Evolutionary conservation across 2,113 vertebrate genomes (phyloP), one percentile per base, ranked within the genome.

Genomic region (Rhinoptilus africanus): DNA sequence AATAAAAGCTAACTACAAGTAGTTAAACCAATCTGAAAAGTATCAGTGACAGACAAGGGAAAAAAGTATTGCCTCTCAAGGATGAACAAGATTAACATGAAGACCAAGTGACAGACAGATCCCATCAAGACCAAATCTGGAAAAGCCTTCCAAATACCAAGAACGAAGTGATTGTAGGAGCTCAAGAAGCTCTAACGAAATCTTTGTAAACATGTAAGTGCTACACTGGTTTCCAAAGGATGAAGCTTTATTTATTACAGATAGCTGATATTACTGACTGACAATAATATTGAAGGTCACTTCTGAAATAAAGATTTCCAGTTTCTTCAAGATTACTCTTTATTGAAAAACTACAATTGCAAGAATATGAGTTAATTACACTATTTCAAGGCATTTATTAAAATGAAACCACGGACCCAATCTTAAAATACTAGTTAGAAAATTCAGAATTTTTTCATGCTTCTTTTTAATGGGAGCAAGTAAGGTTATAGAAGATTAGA

Each of bases 31-130:
- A 48, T 69, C 26, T 84, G 64, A 92, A 89, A 93, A 78, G 2
- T 34, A 22, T 88, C 50, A 93, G 7, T 92, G 63, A 76, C 41
- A 90, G 69, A 59, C 10, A 88, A 39, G 20, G 34, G 45, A 75
- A 68, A 43, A 77, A 92, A 74, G 8, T 60, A 68, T 43, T 94
- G 51, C 13, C 34, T 88, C 74, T 67, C 39, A 71, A 92, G 26
- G 83, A 76, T 95, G 66, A 96, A n/a, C 7, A 63, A 59, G 76
- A 91, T 85, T 87, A 95, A 68, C 24, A 64, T 59, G 74, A 94
- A 95, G 57, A 84, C 47, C 60, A 80, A 95, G 26, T 62, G 72
- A 96, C 37, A 95, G 92, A 80, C 39, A 96, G 75, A 78, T 90
- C 14, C 78, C 66, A 94, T 84, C 43, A 91, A 94, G 48, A 56